Evolutionary conservation across 2,888 invertebrate genomes (phyloP).

Genomic region (Agrochola lota): DNA sequence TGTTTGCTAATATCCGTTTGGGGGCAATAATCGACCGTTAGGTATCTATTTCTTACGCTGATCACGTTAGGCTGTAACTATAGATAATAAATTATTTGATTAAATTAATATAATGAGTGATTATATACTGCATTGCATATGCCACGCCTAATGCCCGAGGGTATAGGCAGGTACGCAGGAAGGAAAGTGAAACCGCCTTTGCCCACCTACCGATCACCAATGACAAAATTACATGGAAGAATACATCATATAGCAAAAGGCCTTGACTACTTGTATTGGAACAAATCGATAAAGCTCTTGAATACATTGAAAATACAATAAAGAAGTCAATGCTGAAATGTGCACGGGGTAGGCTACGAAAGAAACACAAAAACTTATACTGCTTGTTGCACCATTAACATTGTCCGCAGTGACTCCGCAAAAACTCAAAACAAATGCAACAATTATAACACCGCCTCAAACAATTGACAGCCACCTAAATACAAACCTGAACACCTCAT

Average conservation of each 20-base stretch:
- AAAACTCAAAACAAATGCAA: conserved; percentile 20
- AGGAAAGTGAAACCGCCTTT: background rate
- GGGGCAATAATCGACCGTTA: conserved; percentile 17
- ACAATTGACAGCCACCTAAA: conserved; percentile 57
- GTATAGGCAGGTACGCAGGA: background rate
- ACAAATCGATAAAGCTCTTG: background rate
- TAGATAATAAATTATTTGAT: conserved; percentile 32
- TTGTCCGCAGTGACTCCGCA: conserved; percentile 5
- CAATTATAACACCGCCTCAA: conserved; percentile 28
- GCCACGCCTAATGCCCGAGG: background rate
- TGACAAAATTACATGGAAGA: background rate
- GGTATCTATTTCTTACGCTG: conserved; percentile 17
- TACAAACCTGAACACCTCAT: conserved; percentile 41
- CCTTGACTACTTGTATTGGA: background rate
- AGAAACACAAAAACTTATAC: background rate
- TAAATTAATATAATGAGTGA: conserved; percentile 3
- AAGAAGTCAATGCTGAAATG: background rate
- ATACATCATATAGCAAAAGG: background rate
- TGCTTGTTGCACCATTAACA: background rate
- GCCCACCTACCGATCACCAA: background rate
- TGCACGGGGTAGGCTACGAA: background rate
- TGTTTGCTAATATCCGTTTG: conserved; percentile 53
- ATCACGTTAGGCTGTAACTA: conserved; percentile 32
- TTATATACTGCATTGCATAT: conserved; percentile 3
- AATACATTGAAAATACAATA: no score